Base-by-base conservation (phyloP, 1,140 invertebrate species). In the Maconellicoccus hirsutus region DNA sequence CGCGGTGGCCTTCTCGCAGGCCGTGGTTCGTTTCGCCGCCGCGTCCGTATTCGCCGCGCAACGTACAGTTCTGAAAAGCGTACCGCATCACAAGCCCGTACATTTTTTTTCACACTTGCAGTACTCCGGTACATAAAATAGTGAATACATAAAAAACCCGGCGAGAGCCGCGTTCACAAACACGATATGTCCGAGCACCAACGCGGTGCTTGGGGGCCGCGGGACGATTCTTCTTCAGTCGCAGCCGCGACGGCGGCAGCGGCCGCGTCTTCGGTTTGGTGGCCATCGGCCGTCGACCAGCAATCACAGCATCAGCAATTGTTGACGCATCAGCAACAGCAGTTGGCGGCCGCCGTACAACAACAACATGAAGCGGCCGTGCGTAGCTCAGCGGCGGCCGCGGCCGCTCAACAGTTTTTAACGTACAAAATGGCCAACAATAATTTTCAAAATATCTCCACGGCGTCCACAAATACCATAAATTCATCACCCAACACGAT, bases 381-480 rank as follows among this genome's bases (percentile, higher is more conserved):
- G 3, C 8, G 61, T 2, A 66, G 22, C 10, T 75, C 79, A 75
- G 70, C 81, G 79, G 76, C 80, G 80, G 77, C 80, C 79, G 73
- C 81, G 81, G 75, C 78, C 78, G 72, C 75, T 70, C 88, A 90
- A 77, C 89, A 90, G 78, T 82, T 90, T 73, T 90, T 90, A 78
- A 86, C 86, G 72, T 91, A 91, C 81, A 91, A 91, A 83, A 90
- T 91, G 88, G 86, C 88, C 77, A 87, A 86, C 77, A 87, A 86
- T 77, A 42, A 39, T 70, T 89, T 89, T 82, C 86, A 89, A 74
- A 52, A 52, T 52, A 88, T 87, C 78, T 85, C 84, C 77, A 82
- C 82, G 73, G 79, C 79, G 74, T 84, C 84, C 74, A 80, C 73
- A 59, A 33, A 52, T 33, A 63, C 73, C 26, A 66, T 71, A 66